A percentile compares a stretch with the other conserved stretches of the same genome.
These are phyloP conservation scores for Acyrthosiphon pisum DNA, from an alignment of 1,140 invertebrate species.

Conservation along the genomic window DNA sequence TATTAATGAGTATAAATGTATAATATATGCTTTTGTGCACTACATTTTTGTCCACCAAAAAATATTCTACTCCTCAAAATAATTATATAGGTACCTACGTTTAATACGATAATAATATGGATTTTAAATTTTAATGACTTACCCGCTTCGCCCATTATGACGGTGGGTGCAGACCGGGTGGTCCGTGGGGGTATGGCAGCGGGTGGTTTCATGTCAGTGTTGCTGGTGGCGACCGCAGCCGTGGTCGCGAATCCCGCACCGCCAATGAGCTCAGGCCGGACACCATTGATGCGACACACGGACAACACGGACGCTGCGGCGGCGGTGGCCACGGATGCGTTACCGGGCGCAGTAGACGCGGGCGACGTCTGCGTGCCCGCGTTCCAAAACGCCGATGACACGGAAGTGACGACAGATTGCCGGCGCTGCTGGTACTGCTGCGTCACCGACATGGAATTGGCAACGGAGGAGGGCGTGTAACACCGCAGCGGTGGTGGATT, in stretches of 20 bases:
- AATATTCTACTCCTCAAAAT: too few species aligned
- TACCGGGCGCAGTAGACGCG: slow-evolving; percentile 52
- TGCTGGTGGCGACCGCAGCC: slow-evolving; percentile 77
- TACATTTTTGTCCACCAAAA: too few species aligned
- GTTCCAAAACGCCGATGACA: slow-evolving; percentile 51
- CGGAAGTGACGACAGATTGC: slow-evolving; percentile 51
- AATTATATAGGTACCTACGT: too few species aligned
- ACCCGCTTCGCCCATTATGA: slow-evolving; percentile 85
- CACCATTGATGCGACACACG: slow-evolving; percentile 62
- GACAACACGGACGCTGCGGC: slow-evolving; percentile 55
- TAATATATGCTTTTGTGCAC: too few species aligned
- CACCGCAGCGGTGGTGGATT: neutral
- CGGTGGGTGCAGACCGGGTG: slow-evolving; percentile 72
- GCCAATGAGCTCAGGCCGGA: slow-evolving; percentile 80
- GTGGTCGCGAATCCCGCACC: slow-evolving; percentile 65
- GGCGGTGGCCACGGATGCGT: slow-evolving; percentile 58
- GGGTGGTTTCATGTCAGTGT: slow-evolving; percentile 68
- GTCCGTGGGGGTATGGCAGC: slow-evolving; percentile 68
- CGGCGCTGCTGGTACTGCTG: slow-evolving; percentile 54
- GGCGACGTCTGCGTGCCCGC: slow-evolving; percentile 55
- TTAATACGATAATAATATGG: too few species aligned
- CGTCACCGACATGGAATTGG: neutral
- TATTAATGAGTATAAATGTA: too few species aligned
- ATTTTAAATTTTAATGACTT: neutral
- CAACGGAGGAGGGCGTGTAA: neutral